Evolutionary conservation across 2,888 invertebrate species (phyloP), one percentile per base, ranked within the genome.

Genomic region (Rhabditophanes sp.): DNA sequence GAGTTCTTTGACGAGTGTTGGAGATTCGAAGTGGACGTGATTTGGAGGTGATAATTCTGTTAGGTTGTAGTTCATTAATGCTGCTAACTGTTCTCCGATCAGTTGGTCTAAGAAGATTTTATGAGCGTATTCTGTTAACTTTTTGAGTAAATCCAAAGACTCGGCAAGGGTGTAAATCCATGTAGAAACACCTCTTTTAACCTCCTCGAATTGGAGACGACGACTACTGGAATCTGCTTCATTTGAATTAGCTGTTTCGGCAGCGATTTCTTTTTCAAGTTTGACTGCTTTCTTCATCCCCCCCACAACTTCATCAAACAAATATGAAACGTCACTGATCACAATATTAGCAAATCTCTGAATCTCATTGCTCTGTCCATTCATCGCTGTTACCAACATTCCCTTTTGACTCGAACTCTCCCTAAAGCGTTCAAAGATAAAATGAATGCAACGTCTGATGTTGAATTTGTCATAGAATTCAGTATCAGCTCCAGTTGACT

Each of bases 401-500:
- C n/a, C n/a, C n/a, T n/a, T n/a, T n/a, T n/a, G n/a, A n/a, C n/a
- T n/a, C 75, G 9, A 81, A 78, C 59, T 81, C 79, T 39, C 79
- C 78, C 90, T 93, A 93, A 78, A 96, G 80, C 26, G 65, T 64
- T 69, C 88, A 53, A 96, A 75, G 59, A 93, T 84, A 64, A 90
- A 39, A 68, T 88, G 88, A 66, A 96, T 88, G 67, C 90, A 88
- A 72, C 88, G 88, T 37, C 96, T 76, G 56, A 96, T 93, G 8
- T 85, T 84, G 69, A 96, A 96, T 71, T 96, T 96, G 70, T 93
- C 93, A 65, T 90, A 96, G 71, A 96, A 96, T 71, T 96, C 96
- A 21, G 84, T 85, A 68, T 83, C 85, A 51, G 88, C 82, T 7
- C 93, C 93, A 7, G 90, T 93, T 8, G 83, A 82, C 72, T 93